Base-by-base conservation (phyloP, 1,140 invertebrate species). In the Thaumetopoea pityocampa region DNA sequence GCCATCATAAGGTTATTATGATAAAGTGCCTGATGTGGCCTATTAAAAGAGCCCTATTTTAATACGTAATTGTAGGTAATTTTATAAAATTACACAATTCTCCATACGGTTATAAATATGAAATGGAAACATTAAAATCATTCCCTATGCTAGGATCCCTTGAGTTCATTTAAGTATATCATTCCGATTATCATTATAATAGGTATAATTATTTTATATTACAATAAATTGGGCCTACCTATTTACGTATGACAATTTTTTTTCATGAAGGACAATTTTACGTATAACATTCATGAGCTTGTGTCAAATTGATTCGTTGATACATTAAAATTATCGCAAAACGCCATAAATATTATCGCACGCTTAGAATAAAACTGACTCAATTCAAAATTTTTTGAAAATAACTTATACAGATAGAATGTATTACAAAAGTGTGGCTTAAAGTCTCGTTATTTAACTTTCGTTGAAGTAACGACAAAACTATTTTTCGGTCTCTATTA, bases 171-270 rank as follows among this genome's bases (percentile, higher is more conserved):
- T 80, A 80, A 79, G 72, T 83, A 73, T 74, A 74, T 72, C 62
- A 68, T 55, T 79, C 72, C 65, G 47, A 57, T 67, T 67, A 73
- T 61, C 54, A 60, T 65, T 78, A 80, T 71, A 71, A 72, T 66
- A n/a, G n/a, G n/a, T n/a, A 68, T 66, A 72, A 72, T 78, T 77
- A 79, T 69, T 54, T 58, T 83, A 80, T 68, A 80, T 74, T 83
- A 82, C 57, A 74, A 69, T 79, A 76, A 79, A 77, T 80, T 83
- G 71, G 60, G 73, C 73, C 76, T 83, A 83, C 57, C 76, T 83
- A 78, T 68, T 79, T 79, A 80, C 76, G 76, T 78, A 77, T 80
- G 69, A 71, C 68, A 71, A 72, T 69, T 74, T 62, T n/a, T n/a
- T 59, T 79, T 69, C 59, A 43, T 67, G 65, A 59, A 57, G 48